Evolutionary conservation across 2,888 invertebrate genomes (phyloP).

Genomic region (Stenurella melanura): DNA sequence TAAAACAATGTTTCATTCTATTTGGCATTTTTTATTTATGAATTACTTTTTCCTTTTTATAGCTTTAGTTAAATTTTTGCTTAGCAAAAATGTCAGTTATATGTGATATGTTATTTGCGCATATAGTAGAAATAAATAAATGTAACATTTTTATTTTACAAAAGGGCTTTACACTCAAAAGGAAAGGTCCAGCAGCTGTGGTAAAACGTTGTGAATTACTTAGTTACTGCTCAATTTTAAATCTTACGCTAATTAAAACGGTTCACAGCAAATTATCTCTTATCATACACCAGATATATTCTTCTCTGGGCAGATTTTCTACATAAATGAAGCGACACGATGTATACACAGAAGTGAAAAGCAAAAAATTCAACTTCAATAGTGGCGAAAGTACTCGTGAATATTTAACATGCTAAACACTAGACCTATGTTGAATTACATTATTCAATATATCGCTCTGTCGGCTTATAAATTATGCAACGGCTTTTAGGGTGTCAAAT

Average conservation of each 20-base stretch:
- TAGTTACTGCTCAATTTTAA: background rate
- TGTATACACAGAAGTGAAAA: constrained; percentile 49
- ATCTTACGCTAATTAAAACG: background rate
- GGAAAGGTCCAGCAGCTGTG: no score
- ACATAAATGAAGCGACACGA: constrained; percentile 50
- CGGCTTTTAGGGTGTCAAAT: constrained; percentile 74
- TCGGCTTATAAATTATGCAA: constrained; percentile 72
- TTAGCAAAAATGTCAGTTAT: no score
- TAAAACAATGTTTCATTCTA: no score
- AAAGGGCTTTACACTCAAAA: no score
- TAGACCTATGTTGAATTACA: constrained; percentile 73
- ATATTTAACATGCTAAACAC: constrained; percentile 73
- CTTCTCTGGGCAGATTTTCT: constrained; percentile 29
- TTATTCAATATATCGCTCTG: constrained; percentile 73
- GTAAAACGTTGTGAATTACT: background rate
- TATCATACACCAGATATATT: background rate
- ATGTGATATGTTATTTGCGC: no score
- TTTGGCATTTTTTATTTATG: no score
- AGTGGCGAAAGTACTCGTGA: constrained; percentile 67
- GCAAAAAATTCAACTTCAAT: constrained; percentile 48
- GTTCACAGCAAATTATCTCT: background rate
- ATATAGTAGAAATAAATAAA: no score
- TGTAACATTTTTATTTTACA: no score
- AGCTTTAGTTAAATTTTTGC: no score
- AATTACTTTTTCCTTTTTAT: no score